Base-by-base conservation (phyloP, 2,113 vertebrate species). In the Tetrax tetrax region DNA sequence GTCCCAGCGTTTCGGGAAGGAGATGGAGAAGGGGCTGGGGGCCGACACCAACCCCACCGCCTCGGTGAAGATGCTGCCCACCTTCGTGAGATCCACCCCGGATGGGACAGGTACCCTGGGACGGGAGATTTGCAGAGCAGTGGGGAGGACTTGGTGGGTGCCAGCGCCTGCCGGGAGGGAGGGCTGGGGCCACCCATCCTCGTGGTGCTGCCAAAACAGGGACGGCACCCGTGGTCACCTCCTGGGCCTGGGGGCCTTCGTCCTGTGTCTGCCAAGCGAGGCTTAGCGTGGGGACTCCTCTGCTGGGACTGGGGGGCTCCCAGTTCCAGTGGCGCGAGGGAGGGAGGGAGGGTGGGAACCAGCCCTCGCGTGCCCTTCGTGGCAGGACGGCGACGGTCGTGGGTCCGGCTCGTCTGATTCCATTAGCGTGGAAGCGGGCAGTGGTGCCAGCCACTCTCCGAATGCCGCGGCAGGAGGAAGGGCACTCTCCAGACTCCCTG, bases 11-110 rank as follows among this genome's bases (percentile, higher is more conserved):
- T 99, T 99, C 45, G 97, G 98, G 53, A 98, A 98, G 81, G 99
- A 99, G 96, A 99, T 99, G 99, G 99, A 99, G 97, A 99, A 99
- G 94, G 99, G 99, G 3, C 98, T 99, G 19, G 97, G 98, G 28
- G 98, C 97, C 11, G 99, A 99, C 70, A 99, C 99, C 75, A 99
- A 99, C 97, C 98, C 99, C n/a, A 99, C 99, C 0, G 99, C 99
- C 22, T 95, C 98, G 0, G 99, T 99, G 79, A 99, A 99, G 96
- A 99, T 99, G 99, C 96, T 99, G 96, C 99, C 99, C 66, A 99
- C 99, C 6, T 99, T 99, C 4, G 99, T 99, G 72, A 98, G 98
- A 75, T 99, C 99, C 38, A 99, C 99, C 31, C 99, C 99, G 0
- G 99, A 99, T 4, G 99, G 99, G 64, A 99, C 99, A 98, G 99